Evolutionary conservation across 2,888 invertebrate species (phyloP), one percentile per base, ranked within the genome.

Genomic region (Allygus modestus): DNA sequence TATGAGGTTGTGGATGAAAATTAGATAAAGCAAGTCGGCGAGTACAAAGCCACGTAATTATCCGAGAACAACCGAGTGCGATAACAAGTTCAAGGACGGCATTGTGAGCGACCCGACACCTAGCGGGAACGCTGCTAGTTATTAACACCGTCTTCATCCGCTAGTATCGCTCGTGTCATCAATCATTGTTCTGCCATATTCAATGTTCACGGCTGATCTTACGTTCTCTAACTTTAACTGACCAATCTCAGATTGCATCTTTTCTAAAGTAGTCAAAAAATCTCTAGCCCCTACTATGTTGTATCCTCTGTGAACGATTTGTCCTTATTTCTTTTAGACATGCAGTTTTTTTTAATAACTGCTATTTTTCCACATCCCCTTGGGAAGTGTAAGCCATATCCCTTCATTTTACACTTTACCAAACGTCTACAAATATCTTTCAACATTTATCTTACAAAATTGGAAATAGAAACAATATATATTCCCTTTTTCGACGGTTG

Each of bases 81-180:
- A 58, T 58, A 58, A 58, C 58, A 23, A 26, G 58, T 58, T 58
- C 58, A 58, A 58, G 58, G 58, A 20, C 46, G 46, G 46, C 46
- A 46, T 46, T 46, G 46, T 46, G 12, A 17, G 12, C 46, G 46
- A 17, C 46, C 11, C 58, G 51, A 5, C 58, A 58, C 58, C 58
- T 58, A 23, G 58, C 58, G 58, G 58, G 58, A 23, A 23, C 58
- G 5, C 58, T 58, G 5, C 58, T 7, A 26, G 58, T 58, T 58
- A 58, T 58, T 58, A 58, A 46, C 46, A 7, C 58, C 58, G 58
- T 58, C 58, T 58, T 46, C 12, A 46, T 58, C 58, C 58, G 58
- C 58, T 58, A 58, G 58, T 9, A 26, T 20, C 58, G 58, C 58
- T 23, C 23, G 20, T 5, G 12, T 58, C 58, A 58, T 58, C 4